Evolutionary conservation across 2,797 vertebrate genomes (phyloP).

Genomic region (Heliangelus exortis): DNA sequence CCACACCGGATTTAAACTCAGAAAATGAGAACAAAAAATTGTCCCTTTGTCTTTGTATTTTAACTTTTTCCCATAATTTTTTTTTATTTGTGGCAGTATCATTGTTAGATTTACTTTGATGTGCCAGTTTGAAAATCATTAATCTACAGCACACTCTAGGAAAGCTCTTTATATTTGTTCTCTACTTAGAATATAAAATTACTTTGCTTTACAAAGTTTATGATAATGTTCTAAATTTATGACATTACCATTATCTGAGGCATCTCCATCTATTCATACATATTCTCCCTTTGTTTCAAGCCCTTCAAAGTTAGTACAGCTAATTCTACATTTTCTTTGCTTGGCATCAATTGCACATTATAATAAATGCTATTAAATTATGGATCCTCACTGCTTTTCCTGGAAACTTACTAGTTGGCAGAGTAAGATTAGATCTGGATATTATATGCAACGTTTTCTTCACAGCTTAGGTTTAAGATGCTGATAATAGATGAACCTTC

Average conservation of each 20-base stretch:
- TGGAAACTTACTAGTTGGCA: conserved; percentile 46
- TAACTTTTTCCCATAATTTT: conserved; percentile 24
- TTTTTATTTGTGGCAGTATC: conserved; percentile 53
- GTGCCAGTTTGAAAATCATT: conserved; percentile 57
- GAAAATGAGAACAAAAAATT: not conserved
- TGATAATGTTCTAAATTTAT: conserved; percentile 65
- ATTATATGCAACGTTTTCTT: not conserved
- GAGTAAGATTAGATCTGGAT: conserved; percentile 26
- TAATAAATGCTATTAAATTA: conserved; percentile 44
- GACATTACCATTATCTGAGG: conserved; percentile 58
- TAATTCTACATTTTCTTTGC: conserved; percentile 55
- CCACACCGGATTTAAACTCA: not conserved
- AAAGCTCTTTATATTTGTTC: conserved; percentile 53
- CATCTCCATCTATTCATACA: conserved; percentile 51
- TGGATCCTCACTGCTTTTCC: conserved; percentile 46
- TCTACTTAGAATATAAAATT: conserved; percentile 60
- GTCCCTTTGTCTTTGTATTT: conserved; percentile 22
- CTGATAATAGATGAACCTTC: not conserved
- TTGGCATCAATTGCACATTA: conserved; percentile 40
- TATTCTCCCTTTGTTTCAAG: conserved; percentile 59
- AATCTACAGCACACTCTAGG: conserved; percentile 37
- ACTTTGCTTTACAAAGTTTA: conserved; percentile 18
- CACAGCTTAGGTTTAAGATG: conserved; percentile 13
- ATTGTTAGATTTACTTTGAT: conserved; percentile 67
- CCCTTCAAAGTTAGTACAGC: conserved; percentile 42